These are phyloP conservation scores for Geophilus truncorum DNA, from an alignment of 2,888 invertebrate genomes.

Conservation along the genomic window DNA sequence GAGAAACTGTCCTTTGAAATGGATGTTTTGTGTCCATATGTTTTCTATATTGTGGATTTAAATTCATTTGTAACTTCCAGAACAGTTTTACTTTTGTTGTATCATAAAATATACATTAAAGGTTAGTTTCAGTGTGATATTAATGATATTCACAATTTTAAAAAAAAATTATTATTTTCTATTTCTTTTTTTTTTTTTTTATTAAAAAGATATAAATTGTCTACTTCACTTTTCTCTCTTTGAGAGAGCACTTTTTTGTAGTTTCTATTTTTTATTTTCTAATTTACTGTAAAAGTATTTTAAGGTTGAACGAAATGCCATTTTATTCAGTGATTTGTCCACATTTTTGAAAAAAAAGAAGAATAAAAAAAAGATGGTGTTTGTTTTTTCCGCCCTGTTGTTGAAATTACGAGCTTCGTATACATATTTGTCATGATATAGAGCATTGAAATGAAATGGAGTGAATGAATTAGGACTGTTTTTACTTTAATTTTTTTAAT, in stretches of 20 bases:
- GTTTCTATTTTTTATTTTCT: too few relatives aligned
- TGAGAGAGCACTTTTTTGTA: too few relatives aligned
- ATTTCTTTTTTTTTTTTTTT: too few relatives aligned
- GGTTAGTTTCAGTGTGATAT: conserved; percentile 12
- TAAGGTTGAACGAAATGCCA: neutral
- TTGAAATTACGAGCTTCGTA: neutral
- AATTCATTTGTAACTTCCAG: neutral
- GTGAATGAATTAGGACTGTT: neutral
- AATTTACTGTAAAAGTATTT: neutral
- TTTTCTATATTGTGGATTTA: neutral
- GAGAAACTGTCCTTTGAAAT: neutral
- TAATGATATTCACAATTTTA: neutral
- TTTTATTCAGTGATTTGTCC: neutral
- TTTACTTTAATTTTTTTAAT: neutral
- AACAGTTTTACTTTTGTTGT: neutral
- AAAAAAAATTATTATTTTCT: neutral
- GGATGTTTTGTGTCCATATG: conserved; percentile 18
- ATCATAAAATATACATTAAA: neutral
- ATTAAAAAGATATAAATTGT: neutral
- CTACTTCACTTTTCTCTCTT: neutral
- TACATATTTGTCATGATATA: neutral
- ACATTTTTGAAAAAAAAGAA: neutral
- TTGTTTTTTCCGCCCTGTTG: conserved; percentile 8
- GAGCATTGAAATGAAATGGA: neutral
- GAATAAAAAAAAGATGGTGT: neutral